Percentiles rank a stretch among this genome's conserved stretches.
phyloP scores from a whole-genome alignment of 2,797 vertebrate species.

The Sebastes hubbsi region DNA sequence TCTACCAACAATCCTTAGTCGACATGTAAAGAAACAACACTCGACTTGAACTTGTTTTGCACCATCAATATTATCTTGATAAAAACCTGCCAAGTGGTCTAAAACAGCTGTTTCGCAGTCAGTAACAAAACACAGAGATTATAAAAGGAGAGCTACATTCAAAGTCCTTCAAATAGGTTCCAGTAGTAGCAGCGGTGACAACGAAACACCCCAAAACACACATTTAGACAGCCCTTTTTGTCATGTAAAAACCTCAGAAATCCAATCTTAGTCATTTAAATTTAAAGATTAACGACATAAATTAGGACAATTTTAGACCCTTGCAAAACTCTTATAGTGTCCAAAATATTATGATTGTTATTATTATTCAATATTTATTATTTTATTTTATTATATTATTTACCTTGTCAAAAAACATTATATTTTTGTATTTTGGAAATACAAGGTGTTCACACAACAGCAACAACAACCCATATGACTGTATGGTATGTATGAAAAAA shows the following conservation, averaged over 20 bases:
- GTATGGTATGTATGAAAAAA: neutral
- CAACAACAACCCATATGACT: neutral
- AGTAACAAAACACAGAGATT: neutral
- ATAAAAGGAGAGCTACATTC: constrained; percentile 41
- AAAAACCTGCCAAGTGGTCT: neutral
- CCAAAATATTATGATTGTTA: neutral
- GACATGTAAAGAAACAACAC: neutral
- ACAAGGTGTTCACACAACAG: neutral
- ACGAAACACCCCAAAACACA: neutral
- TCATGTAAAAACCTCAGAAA: neutral
- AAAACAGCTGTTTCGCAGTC: neutral
- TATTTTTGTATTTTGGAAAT: neutral
- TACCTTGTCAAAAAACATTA: neutral
- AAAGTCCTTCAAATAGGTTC: constrained; percentile 16
- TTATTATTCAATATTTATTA: neutral
- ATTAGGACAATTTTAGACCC: neutral
- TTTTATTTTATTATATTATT: neutral
- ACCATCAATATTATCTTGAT: neutral
- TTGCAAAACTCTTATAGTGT: neutral
- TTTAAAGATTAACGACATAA: neutral
- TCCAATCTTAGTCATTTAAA: neutral
- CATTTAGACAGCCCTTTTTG: neutral
- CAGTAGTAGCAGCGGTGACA: constrained; percentile 13
- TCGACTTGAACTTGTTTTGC: neutral
- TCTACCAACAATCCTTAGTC: neutral